Evolutionary conservation across 2,113 vertebrate genomes (phyloP).

Genomic region (Talpa occidentalis): DNA sequence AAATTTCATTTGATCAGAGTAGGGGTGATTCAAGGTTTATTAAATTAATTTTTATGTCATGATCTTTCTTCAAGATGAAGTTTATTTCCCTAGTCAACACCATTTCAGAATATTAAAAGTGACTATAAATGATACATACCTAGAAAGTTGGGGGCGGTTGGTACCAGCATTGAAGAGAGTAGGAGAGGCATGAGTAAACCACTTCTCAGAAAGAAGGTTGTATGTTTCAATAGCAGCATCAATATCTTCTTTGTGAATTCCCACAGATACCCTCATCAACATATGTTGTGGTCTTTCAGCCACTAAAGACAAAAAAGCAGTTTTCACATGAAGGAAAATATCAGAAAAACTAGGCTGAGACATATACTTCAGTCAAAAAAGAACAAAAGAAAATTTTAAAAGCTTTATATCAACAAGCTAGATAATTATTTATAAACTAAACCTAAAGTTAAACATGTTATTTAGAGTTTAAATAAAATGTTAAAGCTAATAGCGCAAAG

Average conservation of each 20-base stretch:
- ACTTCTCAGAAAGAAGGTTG: slow-evolving; percentile 96
- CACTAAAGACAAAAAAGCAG: slow-evolving; percentile 83
- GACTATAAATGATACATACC: slow-evolving; percentile 82
- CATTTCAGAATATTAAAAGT: neutral
- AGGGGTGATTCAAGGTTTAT: neutral
- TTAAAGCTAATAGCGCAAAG: slow-evolving; percentile 16
- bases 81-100: slow-evolving; percentile 5
- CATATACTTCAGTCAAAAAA: slow-evolving; percentile 27
- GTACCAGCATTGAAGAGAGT: slow-evolving; percentile 98
- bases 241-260: slow-evolving; percentile 94
- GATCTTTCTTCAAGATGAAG: slow-evolving; percentile 13
- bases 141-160: slow-evolving; percentile 96
- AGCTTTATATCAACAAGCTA: neutral
- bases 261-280: slow-evolving; percentile 97
- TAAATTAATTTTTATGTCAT: slow-evolving; percentile 41
- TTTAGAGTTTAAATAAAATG: slow-evolving; percentile 58
- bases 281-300: slow-evolving; percentile 98
- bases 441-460: slow-evolving; percentile 57
- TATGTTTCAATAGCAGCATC: slow-evolving; percentile 96
- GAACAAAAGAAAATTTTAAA: slow-evolving; percentile 20
- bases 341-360: slow-evolving; percentile 46
- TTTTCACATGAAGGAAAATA: neutral
- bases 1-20: slow-evolving; percentile 43
- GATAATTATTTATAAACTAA: slow-evolving; percentile 46
- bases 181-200: slow-evolving; percentile 98